Evolutionary conservation across 92 coral and sea anemone species (phyloP).

Genomic region (Micromussa lordhowensis): DNA sequence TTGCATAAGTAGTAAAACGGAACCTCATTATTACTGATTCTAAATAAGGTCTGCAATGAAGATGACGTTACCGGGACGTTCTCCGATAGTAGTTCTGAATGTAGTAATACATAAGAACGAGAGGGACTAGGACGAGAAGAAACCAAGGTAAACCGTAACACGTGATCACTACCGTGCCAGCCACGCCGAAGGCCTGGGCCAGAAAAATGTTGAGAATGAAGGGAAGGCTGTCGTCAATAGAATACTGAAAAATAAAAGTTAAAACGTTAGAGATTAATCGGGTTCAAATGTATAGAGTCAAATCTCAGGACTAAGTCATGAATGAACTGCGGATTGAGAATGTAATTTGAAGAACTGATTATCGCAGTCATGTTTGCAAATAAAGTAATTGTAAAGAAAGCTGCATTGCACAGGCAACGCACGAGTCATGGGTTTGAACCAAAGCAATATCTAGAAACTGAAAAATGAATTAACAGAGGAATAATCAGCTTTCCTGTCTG

Average conservation of each 20-base stretch:
- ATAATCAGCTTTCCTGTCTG: no score
- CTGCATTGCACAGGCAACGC: no score
- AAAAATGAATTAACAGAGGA: no score
- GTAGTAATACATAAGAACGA: conserved; percentile 85
- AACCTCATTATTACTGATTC: neutral
- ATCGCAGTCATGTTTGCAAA: no score
- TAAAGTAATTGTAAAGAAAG: no score
- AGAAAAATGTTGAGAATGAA: conserved; percentile 96
- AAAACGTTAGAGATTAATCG: neutral
- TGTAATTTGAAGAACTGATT: no score
- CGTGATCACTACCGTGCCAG: conserved; percentile 93
- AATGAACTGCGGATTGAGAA: neutral
- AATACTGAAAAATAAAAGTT: conserved; percentile 69
- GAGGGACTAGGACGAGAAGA: conserved; percentile 83
- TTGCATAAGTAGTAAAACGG: no score
- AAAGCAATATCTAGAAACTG: no score
- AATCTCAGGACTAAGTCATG: no score
- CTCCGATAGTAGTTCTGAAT: conserved; percentile 97
- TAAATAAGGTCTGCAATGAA: neutral
- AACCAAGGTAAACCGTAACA: conserved; percentile 99
- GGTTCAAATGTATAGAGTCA: neutral
- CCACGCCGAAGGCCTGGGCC: conserved; percentile 97
- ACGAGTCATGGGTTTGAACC: no score
- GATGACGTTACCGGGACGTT: conserved; percentile 81
- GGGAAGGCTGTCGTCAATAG: conserved; percentile 97